Base-by-base conservation (phyloP, 2,797 vertebrate genomes). In the Semotilus atromaculatus region DNA sequence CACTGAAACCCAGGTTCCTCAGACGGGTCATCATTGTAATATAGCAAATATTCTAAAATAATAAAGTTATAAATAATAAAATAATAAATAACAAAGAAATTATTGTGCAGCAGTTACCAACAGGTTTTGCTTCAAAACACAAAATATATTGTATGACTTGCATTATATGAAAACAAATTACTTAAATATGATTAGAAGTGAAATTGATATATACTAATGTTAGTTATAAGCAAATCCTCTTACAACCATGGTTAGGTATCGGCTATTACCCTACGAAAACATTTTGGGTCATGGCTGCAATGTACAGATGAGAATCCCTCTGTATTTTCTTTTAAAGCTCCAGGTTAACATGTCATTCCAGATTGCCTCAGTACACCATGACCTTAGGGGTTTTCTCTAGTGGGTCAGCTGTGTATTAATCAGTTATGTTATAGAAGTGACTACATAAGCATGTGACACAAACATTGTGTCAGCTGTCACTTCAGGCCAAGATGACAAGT, bases 401-500 rank as follows among this genome's bases (percentile, higher is more conserved):
- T 26, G 53, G 74, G 64, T 77, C 74, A 78, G 73, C 51, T 26
- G 74, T 34, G 34, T 58, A 58, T 70, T 78, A 70, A 70, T 77
- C 26, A 84, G n/a, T 58, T 34, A 70, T 60, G 74, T 29, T 68
- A 75, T 58, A 66, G 23, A 64, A 55, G 53, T 74, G 64, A 84
- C 66, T 73, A 60, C 92, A 89, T 83, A 53, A 34, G 71, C 38
- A 88, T 89, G 83, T 88, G 89, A 93, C 89, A 89, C 86, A 90
- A 86, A 91, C 89, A 91, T 88, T 92, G 88, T 92, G 92, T 91
- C 89, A 84, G 88, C 90, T 91, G 93, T 93, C 94, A 94, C 91
- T 93, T 92, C n/a, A 92, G 81, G 86, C 90, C 91, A 88, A 88
- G 86, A 87, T 86, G 73, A 88, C 85, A 87, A 89, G 90, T 88